These are phyloP conservation scores for Trichosurus vulpecula DNA, from an alignment of 2,797 vertebrate species.

Conservation along the genomic window DNA sequence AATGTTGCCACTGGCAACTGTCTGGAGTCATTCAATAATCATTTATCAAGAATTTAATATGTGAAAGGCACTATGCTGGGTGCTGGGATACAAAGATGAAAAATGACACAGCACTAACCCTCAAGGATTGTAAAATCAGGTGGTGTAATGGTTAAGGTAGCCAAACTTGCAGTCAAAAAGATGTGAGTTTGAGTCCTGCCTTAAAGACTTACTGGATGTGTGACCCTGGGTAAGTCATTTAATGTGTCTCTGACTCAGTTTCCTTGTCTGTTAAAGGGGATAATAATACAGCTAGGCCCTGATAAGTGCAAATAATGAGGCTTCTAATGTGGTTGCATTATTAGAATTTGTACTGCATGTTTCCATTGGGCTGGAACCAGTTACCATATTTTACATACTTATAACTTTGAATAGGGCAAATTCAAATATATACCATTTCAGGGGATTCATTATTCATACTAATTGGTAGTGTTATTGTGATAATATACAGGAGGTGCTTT, in stretches of 20 bases:
- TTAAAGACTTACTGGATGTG: not conserved
- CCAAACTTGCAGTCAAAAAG: not conserved
- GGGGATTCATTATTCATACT: not conserved
- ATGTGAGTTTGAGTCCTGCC: not conserved
- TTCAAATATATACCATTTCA: not conserved
- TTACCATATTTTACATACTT: not conserved
- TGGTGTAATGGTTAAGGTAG: not conserved
- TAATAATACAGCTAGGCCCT: not conserved
- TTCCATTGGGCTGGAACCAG: not conserved
- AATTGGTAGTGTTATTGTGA: not conserved
- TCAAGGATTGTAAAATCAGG: not conserved
- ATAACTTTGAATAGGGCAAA: not conserved
- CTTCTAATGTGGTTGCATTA: not conserved
- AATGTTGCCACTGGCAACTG: not conserved
- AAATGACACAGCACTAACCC: not conserved
- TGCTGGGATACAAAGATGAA: not conserved
- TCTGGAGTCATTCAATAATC: not conserved
- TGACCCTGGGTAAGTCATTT: not conserved
- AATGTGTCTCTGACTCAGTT: slow-evolving; percentile 33
- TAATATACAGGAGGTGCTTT: not conserved
- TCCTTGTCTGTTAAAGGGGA: not conserved
- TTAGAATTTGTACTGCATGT: not conserved
- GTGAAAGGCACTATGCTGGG: not conserved
- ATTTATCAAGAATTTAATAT: not conserved
- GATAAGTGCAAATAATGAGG: not conserved